Percentiles rank a stretch among this genome's conserved stretches.
phyloP scores from a whole-genome alignment of 2,888 invertebrate genomes.

The Andricus quercusramuli region DNA sequence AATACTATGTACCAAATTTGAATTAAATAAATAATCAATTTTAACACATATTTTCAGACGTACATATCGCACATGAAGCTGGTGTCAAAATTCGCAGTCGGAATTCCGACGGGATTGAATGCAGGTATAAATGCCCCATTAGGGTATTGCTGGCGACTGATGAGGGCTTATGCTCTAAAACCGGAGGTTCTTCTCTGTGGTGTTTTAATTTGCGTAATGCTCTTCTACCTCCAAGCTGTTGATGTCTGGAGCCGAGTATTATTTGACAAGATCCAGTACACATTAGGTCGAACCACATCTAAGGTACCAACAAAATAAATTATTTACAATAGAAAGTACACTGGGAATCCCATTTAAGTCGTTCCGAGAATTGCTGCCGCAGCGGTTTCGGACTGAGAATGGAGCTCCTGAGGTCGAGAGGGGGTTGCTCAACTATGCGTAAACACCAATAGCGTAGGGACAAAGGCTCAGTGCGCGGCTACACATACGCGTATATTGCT shows the following conservation, averaged over 20 bases:
- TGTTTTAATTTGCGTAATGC: slow-evolving; percentile 84
- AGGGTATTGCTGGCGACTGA: slow-evolving; percentile 88
- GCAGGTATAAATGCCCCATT: slow-evolving; percentile 84
- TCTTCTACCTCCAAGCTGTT: slow-evolving; percentile 90
- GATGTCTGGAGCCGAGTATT: slow-evolving; percentile 90
- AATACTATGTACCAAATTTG: too few species aligned
- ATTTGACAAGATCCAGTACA: slow-evolving; percentile 85
- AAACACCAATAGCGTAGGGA: too few species aligned
- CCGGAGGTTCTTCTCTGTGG: slow-evolving; percentile 90
- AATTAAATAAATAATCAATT: neutral
- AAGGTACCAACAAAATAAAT: slow-evolving; percentile 76
- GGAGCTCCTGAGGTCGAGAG: too few species aligned
- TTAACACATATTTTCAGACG: slow-evolving; percentile 78
- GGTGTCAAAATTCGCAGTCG: slow-evolving; percentile 89
- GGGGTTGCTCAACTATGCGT: too few species aligned
- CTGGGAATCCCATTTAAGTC: too few species aligned
- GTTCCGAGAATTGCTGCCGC: too few species aligned
- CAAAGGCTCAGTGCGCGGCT: too few species aligned
- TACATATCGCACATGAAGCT: slow-evolving; percentile 92
- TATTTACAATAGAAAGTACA: too few species aligned
- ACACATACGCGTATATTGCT: too few species aligned
- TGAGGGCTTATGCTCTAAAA: slow-evolving; percentile 88
- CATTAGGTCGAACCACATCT: slow-evolving; percentile 82
- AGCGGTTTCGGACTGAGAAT: too few species aligned
- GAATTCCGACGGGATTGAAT: slow-evolving; percentile 80